Base-by-base conservation (phyloP, 1,140 invertebrate genomes). In the Oreohelix idahoensis region DNA sequence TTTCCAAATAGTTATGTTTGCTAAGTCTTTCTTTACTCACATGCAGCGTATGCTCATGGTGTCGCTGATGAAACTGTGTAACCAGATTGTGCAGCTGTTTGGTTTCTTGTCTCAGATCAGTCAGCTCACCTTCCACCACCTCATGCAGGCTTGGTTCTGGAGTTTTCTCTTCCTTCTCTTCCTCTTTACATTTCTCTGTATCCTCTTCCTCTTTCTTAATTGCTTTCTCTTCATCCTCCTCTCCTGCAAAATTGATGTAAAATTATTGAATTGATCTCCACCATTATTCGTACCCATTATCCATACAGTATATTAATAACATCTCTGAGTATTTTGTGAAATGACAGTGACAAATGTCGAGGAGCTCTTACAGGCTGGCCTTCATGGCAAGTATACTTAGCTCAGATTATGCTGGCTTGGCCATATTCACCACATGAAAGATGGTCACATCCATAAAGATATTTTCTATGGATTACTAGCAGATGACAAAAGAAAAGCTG, bases 41-140 rank as follows among this genome's bases (percentile, higher is more conserved):
- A 93, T 97, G 96, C 4, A 98, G 93, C 49, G 96, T 97, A 92
- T 97, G 97, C 32, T 96, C 96, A 89, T 98, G 97, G 91, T 98
- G 97, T 87, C 96, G 96, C 93, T 98, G 97, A 92, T 99, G 98
- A 23, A 99, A 94, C 49, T 96, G 95, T 26, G 98, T 98, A 86
- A 98, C 97, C 83, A 98, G 94, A n/a, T 96, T 96, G 93, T 98
- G 96, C 17, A 99, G 94, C 87, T 96, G 96, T 83, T 96, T 94
- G 92, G 98, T 99, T 93, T 99, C 98, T 39, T 95, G 95, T 92
- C 97, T 96, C 77, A 98, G 94, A 90, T 98, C 96, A 63, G 95
- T 81, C 81, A 92, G 71, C 83, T 92, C 95, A 88, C 96, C 95
- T 58, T 89, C 88, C 63, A 92, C 87, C 11, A 88, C 75, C 20